phyloP scores from a whole-genome alignment of 2,797 vertebrate genomes.

The Basileuterus tristriatus region DNA sequence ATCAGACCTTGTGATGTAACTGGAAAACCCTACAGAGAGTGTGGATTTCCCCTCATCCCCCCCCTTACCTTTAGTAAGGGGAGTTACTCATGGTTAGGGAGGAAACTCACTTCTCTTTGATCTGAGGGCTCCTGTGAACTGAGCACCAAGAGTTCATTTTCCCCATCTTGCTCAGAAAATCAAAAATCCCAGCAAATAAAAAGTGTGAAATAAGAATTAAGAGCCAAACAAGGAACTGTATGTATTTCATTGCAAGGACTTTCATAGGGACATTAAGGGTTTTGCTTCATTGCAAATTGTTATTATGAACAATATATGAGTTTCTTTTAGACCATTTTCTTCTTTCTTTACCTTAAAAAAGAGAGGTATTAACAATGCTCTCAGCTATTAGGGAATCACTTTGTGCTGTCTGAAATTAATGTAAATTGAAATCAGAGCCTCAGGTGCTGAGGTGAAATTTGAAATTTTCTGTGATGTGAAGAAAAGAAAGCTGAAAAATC shows the following conservation, averaged over 20 bases:
- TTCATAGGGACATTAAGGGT: background rate
- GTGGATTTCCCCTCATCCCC: background rate
- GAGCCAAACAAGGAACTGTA: background rate
- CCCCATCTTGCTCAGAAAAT: slow-evolving; percentile 12
- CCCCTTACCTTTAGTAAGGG: background rate
- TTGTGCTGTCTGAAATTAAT: slow-evolving; percentile 14
- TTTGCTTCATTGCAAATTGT: background rate
- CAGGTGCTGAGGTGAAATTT: slow-evolving; percentile 2
- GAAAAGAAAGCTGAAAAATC: background rate
- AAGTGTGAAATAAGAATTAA: slow-evolving; percentile 26
- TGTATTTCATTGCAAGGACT: background rate
- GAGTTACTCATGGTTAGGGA: background rate
- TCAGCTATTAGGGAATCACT: background rate
- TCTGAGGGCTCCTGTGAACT: background rate
- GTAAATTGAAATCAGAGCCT: slow-evolving; percentile 29
- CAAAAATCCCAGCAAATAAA: slow-evolving; percentile 9
- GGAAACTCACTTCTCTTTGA: background rate
- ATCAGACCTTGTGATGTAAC: background rate
- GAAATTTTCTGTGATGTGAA: slow-evolving; percentile 2
- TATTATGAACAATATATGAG: background rate
- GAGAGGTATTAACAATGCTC: background rate
- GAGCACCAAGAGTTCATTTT: background rate
- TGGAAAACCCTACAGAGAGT: background rate
- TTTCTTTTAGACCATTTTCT: slow-evolving; percentile 3
- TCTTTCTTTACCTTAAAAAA: slow-evolving; percentile 7